phyloP scores from a whole-genome alignment of 92 coral and sea anemone genomes.

The Phenganax subtilis region DNA sequence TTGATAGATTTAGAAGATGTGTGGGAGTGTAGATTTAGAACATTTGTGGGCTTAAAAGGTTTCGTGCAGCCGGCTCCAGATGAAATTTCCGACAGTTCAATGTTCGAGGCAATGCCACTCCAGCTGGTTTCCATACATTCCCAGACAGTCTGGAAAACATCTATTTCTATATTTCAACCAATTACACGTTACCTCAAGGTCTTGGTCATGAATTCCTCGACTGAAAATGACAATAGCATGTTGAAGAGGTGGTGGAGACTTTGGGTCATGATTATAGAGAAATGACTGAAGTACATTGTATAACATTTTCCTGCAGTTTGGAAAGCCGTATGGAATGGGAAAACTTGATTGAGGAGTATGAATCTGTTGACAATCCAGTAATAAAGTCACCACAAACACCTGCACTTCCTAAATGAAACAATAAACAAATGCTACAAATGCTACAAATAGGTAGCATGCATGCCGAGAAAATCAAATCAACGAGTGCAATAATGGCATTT shows the following conservation, averaged over 20 bases:
- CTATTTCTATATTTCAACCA: background rate
- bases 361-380: conserved; percentile 63
- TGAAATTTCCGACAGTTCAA: no score
- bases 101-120: no score
- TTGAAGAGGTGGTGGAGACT: conserved; percentile 62
- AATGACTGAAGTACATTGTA: conserved; percentile 65
- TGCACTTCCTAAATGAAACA: conserved; percentile 63
- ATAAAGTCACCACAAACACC: conserved; percentile 47
- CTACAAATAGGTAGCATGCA: no score
- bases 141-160: background rate
- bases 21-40: no score
- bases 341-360: conserved; percentile 26
- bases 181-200: conserved; percentile 55
- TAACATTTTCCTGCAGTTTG: conserved; percentile 71
- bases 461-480: no score
- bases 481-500: no score
- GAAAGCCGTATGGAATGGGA: conserved; percentile 65
- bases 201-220: conserved; percentile 64
- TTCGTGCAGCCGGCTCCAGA: no score
- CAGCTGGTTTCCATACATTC: no score
- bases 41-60: no score
- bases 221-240: conserved; percentile 73
- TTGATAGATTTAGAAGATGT: no score
- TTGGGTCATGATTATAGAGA: conserved; percentile 55
- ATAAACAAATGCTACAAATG: no score